phyloP scores from a whole-genome alignment of 2,797 vertebrate species.

The Ctenosaura bakeri region DNA sequence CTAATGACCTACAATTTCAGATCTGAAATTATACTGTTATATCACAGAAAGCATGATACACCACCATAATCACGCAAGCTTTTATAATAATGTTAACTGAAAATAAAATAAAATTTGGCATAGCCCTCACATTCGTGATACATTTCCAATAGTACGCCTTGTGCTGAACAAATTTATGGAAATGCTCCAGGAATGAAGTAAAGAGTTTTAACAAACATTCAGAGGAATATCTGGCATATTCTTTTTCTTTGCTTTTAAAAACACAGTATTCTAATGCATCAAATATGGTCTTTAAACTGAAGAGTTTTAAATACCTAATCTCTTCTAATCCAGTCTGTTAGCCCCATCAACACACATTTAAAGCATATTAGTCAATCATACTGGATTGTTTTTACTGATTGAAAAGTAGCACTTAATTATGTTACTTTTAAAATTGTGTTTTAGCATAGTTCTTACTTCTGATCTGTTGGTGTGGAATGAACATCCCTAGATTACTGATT shows the following conservation, averaged over 20 bases:
- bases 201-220: not conserved
- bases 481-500: not conserved
- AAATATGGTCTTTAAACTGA: not conserved
- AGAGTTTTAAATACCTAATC: not conserved
- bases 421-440: not conserved
- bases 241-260: not conserved
- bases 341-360: not conserved
- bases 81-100: constrained; percentile 22
- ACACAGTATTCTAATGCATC: constrained; percentile 3
- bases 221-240: constrained; percentile 14
- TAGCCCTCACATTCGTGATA: not conserved
- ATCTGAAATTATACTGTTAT: not conserved
- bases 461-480: not conserved
- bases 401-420: not conserved
- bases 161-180: constrained; percentile 39
- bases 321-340: not conserved
- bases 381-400: not conserved
- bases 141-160: constrained; percentile 21
- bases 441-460: not conserved
- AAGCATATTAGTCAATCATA: not conserved
- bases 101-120: constrained; percentile 22
- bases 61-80: not conserved
- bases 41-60: not conserved
- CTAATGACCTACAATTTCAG: not conserved
- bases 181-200: constrained; percentile 15